A percentile compares a stretch with the other conserved stretches of the same genome.
Evolutionary conservation across 2,888 invertebrate genomes (phyloP).

Genomic region (Apotomis turbidana): DNA sequence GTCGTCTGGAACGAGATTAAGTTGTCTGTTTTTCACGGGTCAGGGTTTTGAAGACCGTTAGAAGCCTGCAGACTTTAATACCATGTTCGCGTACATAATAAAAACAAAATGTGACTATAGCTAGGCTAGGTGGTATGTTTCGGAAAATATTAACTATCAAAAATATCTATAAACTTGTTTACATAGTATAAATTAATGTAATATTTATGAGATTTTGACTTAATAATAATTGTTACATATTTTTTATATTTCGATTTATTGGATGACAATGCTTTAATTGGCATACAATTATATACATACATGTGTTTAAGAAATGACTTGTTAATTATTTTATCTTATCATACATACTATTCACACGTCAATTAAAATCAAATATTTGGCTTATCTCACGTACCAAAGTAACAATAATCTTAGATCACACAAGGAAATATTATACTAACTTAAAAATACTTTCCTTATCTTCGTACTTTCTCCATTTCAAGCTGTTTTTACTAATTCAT

Average conservation of each 20-base stretch:
- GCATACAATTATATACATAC: no score
- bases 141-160: no score
- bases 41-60: not conserved
- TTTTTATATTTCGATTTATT: no score
- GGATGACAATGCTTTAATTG: no score
- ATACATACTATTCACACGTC: not conserved
- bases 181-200: no score
- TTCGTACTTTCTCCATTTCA: conserved; percentile 12
- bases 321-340: conserved; percentile 3
- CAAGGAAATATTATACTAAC: conserved; percentile 5
- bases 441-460: conserved; percentile 30
- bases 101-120: no score
- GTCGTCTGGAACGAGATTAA: conserved; percentile 22
- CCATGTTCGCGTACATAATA: no score
- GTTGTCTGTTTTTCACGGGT: conserved; percentile 20
- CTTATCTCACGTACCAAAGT: conserved; percentile 23
- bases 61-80: no score
- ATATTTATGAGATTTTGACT: no score
- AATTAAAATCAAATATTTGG: conserved; percentile 8
- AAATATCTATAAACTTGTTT: no score
- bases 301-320: not conserved
- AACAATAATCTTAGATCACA: conserved; percentile 29
- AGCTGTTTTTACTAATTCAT: not conserved
- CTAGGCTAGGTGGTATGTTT: no score
- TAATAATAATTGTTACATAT: no score